Conservation (phyloP, 2,888 invertebrate species). For the Apotomis capreana region DNA sequence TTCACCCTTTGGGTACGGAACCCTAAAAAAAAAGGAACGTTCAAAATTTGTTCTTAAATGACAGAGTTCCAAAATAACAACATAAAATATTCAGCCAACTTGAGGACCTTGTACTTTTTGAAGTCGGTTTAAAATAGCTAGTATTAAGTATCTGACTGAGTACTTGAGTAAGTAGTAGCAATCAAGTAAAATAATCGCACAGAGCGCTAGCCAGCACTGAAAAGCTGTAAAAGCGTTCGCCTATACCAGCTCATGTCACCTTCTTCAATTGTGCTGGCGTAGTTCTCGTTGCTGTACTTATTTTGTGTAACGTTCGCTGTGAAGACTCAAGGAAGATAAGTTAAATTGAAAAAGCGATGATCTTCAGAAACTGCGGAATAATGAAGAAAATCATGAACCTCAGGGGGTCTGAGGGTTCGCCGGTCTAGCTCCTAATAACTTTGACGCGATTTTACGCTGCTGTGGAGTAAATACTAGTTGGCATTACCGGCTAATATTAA, state of each 20-base stretch:
- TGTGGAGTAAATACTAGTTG: constrained; percentile 12
- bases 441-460: constrained; percentile 31
- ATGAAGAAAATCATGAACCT: constrained; percentile 28
- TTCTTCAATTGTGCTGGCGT: neutral
- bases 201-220: neutral
- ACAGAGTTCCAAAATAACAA: too few relatives aligned
- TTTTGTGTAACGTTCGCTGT: neutral
- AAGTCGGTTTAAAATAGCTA: too few relatives aligned
- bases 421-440: constrained; percentile 28
- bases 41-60: too few relatives aligned
- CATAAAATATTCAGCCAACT: too few relatives aligned
- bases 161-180: neutral
- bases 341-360: constrained; percentile 68
- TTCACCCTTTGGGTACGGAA: too few relatives aligned
- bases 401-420: constrained; percentile 18
- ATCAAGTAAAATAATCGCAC: neutral
- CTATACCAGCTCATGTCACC: neutral
- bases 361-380: constrained; percentile 49
- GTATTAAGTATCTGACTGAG: too few relatives aligned
- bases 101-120: too few relatives aligned
- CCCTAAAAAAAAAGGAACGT: too few relatives aligned
- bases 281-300: neutral
- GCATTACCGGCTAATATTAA: neutral
- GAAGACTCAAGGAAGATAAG: constrained; percentile 56
- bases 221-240: neutral